These are phyloP conservation scores for Microplitis demolitor DNA, from an alignment of 1,140 invertebrate genomes.

Conservation along the genomic window DNA sequence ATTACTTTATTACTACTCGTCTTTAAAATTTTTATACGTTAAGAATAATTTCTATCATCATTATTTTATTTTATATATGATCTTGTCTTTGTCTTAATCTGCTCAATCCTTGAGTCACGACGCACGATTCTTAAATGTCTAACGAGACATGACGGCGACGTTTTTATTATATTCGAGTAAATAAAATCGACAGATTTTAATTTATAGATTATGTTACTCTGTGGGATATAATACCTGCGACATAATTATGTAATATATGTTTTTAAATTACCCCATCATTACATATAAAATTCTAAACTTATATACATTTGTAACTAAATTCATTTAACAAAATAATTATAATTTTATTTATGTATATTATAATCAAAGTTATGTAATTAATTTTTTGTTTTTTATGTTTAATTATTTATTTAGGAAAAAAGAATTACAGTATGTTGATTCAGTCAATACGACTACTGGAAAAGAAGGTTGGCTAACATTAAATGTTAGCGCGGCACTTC, in stretches of 20 bases:
- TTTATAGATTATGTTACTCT: not conserved
- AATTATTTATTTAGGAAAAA: constrained; percentile 61
- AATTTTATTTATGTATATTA: not conserved
- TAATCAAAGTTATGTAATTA: constrained; percentile 9
- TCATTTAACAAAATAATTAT: not conserved
- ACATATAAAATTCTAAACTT: too few relatives aligned
- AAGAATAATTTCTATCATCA: not conserved
- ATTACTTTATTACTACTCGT: not conserved
- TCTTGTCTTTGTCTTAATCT: constrained; percentile 7
- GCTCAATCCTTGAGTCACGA: not conserved
- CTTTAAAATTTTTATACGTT: too few relatives aligned
- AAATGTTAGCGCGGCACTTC: constrained; percentile 76
- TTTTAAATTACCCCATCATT: too few relatives aligned
- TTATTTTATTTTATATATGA: not conserved
- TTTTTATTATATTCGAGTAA: not conserved
- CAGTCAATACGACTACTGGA: constrained; percentile 67
- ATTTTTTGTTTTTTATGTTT: not conserved
- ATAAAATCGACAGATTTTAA: too few relatives aligned
- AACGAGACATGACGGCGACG: constrained; percentile 30
- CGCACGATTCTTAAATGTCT: not conserved
- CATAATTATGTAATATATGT: not conserved
- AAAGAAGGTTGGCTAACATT: constrained; percentile 79
- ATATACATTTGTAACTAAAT: too few relatives aligned
- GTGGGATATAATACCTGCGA: not conserved
- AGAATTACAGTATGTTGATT: constrained; percentile 70